These are phyloP conservation scores for Accipiter cooperii DNA, from an alignment of 2,113 vertebrate genomes.

Conservation along the genomic window DNA sequence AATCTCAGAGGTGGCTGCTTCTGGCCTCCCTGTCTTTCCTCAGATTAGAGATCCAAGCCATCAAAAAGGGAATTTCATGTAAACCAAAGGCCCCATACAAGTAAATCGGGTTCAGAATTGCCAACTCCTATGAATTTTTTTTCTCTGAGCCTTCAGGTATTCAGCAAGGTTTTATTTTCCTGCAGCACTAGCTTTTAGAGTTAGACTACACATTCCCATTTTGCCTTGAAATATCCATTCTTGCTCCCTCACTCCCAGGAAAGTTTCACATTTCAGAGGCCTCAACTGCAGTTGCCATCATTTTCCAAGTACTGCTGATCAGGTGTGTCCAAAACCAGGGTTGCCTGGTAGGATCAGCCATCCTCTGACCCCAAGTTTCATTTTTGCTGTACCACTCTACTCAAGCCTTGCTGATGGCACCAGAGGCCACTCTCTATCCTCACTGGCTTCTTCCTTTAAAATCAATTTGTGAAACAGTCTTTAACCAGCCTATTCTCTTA, in stretches of 20 bases:
- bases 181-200: not conserved
- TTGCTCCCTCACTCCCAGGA: not conserved
- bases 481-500: not conserved
- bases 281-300: not conserved
- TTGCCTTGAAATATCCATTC: not conserved
- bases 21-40: not conserved
- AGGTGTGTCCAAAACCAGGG: not conserved
- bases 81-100: not conserved
- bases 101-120: not conserved
- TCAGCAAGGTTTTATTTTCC: not conserved
- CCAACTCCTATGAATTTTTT: not conserved
- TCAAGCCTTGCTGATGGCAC: not conserved
- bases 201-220: not conserved
- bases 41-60: not conserved
- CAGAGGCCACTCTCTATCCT: not conserved
- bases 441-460: not conserved
- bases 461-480: not conserved
- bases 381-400: not conserved
- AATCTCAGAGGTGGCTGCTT: not conserved
- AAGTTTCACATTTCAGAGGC: not conserved
- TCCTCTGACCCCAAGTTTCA: not conserved
- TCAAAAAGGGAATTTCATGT: not conserved
- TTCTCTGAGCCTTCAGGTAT: not conserved
- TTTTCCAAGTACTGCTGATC: not conserved
- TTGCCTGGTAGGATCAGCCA: not conserved